These are phyloP conservation scores for Tragelaphus eurycerus DNA, from an alignment of 2,797 vertebrate genomes.

Conservation along the genomic window DNA sequence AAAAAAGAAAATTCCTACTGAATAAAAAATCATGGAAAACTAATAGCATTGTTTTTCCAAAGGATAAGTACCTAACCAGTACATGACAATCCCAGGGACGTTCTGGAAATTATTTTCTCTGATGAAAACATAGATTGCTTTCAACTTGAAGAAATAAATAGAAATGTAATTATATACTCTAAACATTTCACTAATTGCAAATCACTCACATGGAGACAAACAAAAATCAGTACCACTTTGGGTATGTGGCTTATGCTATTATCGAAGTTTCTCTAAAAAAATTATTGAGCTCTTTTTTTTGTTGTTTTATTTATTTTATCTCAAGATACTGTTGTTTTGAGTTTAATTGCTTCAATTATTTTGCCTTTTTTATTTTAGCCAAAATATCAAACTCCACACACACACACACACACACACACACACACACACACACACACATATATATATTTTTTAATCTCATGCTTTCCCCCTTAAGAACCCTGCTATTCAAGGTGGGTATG, in stretches of 20 bases:
- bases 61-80: neutral
- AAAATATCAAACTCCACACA: neutral
- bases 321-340: neutral
- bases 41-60: neutral
- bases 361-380: neutral
- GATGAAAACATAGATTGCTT: neutral
- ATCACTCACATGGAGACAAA: neutral
- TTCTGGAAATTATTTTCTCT: neutral
- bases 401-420: too few species aligned
- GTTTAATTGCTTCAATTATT: neutral
- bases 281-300: neutral
- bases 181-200: slow-evolving; percentile 43
- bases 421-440: too few species aligned
- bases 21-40: neutral
- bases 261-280: slow-evolving; percentile 22
- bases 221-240: neutral
- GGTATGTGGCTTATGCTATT: neutral
- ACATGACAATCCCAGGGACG: neutral
- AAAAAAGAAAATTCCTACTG: neutral
- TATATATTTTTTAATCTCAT: neutral
- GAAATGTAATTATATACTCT: slow-evolving; percentile 1
- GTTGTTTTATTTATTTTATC: neutral
- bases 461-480: neutral
- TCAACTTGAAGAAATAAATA: slow-evolving; percentile 37
- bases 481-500: neutral